A percentile compares a stretch with the other conserved stretches of the same genome.
Evolutionary conservation across 1,140 invertebrate species (phyloP).

Genomic region (Diorhabda sublineata): DNA sequence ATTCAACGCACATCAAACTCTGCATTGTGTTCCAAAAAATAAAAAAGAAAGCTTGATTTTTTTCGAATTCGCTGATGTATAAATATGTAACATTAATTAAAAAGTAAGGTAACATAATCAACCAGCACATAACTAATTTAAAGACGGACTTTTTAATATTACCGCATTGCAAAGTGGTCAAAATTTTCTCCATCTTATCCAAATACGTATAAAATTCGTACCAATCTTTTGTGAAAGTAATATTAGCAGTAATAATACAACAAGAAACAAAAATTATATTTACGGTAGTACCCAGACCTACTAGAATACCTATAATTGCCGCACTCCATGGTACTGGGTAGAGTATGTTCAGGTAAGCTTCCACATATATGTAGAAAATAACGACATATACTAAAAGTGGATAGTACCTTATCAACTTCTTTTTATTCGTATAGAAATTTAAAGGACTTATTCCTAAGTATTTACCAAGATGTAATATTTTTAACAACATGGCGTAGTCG

Average conservation of each 20-base stretch:
- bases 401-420: background rate
- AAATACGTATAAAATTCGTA: background rate
- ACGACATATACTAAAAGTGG: background rate
- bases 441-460: background rate
- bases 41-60: background rate
- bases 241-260: background rate
- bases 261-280: background rate
- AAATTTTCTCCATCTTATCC: background rate
- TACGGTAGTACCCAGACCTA: background rate
- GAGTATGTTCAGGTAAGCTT: background rate
- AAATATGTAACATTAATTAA: background rate
- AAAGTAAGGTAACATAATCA: background rate
- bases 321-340: background rate
- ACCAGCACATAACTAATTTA: background rate
- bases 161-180: background rate
- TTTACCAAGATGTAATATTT: background rate
- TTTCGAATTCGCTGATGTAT: background rate
- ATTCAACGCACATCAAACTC: background rate
- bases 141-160: background rate
- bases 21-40: background rate
- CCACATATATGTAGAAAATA: background rate
- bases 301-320: background rate
- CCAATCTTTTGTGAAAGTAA: background rate
- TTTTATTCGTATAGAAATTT: background rate
- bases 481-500: too few relatives aligned